Base-by-base conservation (phyloP, 2,797 vertebrate genomes). In the Pseudochaenichthys georgianus region DNA sequence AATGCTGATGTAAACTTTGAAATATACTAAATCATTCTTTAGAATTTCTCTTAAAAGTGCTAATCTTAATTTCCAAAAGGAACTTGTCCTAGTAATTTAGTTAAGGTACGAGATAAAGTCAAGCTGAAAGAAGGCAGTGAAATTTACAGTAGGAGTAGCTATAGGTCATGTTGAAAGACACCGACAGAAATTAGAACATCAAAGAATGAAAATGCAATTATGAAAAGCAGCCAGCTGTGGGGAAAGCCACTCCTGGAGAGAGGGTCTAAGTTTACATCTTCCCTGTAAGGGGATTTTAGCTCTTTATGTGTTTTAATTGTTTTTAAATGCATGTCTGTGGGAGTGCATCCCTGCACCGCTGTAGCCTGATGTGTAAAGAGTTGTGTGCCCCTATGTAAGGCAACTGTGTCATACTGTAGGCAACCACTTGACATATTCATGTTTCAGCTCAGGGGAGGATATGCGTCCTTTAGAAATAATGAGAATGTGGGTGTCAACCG, bases 341-440 rank as follows among this genome's bases (percentile, higher is more conserved):
- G 28, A 47, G 65, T 65, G 58, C 31, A 28, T 67, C 51, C 46
- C 13, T 47, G 58, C 52, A 55, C 57, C 80, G 81, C 77, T 81
- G 77, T 57, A 62, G 47, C 66, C 82, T 79, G 75, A 84, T 77
- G 83, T 80, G 54, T 80, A 63, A 79, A 47, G 72, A 47, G 41
- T 50, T 87, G 80, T 73, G 73, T 38, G 34, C 7, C 34, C 34
- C 34, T 38, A 38, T 53, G 23, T 76, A 17, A 80, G 52, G n/a
- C 63, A 47, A 68, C 78, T 4, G 34, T 59, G 64, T 72, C 73
- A 67, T 2, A 19, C 19, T 19, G 19, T 19, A 0, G 67, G n/a
- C 72, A 55, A 79, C 60, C 28, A 71, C 62, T 13, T 23, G 51
- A 34, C 23, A 17, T 54, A 23, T 63, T 31, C 69, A 63, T 34